Percentiles rank a stretch among this genome's conserved stretches.
Conservation (phyloP, 2,888 invertebrate species). For the Hydropsyche betteni region DNA sequence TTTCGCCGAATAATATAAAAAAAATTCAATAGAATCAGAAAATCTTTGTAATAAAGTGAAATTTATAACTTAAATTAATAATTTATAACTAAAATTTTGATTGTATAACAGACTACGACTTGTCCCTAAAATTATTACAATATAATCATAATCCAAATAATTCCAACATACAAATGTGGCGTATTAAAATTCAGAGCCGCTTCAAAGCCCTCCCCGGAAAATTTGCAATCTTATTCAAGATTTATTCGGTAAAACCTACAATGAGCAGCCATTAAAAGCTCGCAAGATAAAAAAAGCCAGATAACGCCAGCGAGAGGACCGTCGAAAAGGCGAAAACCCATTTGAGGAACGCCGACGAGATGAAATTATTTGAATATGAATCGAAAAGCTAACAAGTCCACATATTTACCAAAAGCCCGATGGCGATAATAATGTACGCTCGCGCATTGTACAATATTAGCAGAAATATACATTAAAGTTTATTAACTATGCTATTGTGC, state of each 20-base stretch:
- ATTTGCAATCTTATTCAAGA: slow-evolving; percentile 18
- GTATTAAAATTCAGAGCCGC: not conserved
- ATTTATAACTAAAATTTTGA: no score
- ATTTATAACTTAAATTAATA: no score
- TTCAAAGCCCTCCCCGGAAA: slow-evolving; percentile 10
- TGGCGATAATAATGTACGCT: not conserved
- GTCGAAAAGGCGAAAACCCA: not conserved
- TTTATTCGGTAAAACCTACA: slow-evolving; percentile 1
- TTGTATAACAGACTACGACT: no score
- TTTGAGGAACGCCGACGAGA: slow-evolving; percentile 4
- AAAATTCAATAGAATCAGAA: no score
- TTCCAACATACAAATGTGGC: no score
- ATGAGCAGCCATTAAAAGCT: slow-evolving; percentile 15
- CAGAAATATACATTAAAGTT: not conserved
- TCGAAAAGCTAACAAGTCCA: not conserved
- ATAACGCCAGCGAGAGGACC: not conserved
- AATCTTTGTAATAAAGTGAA: no score
- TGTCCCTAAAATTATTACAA: no score
- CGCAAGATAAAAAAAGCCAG: slow-evolving; percentile 13
- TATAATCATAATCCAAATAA: no score
- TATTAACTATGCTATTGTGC: not conserved
- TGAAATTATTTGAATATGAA: slow-evolving; percentile 29
- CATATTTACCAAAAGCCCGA: not conserved
- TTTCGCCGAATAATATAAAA: no score
- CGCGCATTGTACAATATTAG: not conserved